A percentile compares a stretch with the other conserved stretches of the same genome.
These are phyloP conservation scores for Metopia argyrocephala DNA, from an alignment of 2,888 invertebrate genomes.

Conservation along the genomic window DNA sequence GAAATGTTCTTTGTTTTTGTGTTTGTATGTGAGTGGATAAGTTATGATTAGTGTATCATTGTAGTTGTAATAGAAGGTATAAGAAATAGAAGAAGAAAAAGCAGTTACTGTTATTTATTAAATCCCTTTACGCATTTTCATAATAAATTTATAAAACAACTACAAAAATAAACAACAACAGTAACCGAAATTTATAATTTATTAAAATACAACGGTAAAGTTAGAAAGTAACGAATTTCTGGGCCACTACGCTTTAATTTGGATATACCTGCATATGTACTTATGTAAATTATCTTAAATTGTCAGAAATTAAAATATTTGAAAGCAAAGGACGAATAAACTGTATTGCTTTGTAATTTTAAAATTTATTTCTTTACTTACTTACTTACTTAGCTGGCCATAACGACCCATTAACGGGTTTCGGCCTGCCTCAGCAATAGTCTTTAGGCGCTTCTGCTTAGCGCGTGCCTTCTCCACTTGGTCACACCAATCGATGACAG, in stretches of 20 bases:
- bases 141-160: conserved; percentile 72
- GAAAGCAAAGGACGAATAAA: no score
- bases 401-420: no score
- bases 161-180: conserved; percentile 24
- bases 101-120: conserved; percentile 77
- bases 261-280: background rate
- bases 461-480: no score
- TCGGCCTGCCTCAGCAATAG: no score
- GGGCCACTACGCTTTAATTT: background rate
- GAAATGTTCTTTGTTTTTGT: conserved; percentile 2
- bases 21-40: background rate
- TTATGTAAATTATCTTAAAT: background rate
- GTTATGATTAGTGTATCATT: conserved; percentile 34
- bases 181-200: conserved; percentile 31
- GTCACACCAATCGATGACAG: no score
- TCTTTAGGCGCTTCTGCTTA: no score
- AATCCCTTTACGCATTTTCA: conserved; percentile 77
- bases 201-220: conserved; percentile 22
- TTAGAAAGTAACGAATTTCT: conserved; percentile 55
- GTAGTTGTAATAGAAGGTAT: conserved; percentile 18
- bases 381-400: no score
- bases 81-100: conserved; percentile 66
- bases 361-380: no score
- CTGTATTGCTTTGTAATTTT: no score
- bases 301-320: background rate